Base-by-base conservation (phyloP, 2,888 invertebrate genomes). In the Panopea generosa region DNA sequence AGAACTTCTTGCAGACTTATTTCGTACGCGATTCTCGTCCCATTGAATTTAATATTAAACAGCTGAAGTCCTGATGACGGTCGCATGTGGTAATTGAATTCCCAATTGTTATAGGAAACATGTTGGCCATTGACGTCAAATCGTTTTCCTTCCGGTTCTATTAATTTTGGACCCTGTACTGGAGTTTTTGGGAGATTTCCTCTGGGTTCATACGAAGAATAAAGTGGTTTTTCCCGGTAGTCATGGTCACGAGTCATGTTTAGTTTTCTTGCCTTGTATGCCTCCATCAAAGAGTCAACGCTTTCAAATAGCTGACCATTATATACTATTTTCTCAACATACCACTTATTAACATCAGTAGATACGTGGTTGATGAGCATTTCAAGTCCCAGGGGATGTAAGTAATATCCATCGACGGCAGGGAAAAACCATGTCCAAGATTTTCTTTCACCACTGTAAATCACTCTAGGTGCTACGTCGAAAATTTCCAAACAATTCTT, bases 131-230 rank as follows among this genome's bases (percentile, higher is more conserved):
- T 65, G 1, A 90, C 82, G 1, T 63, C 69, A 74, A 83, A 90
- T n/a, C 90, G 83, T 22, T 84, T 81, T 16, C 90, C 90, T 16
- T 86, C 88, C 1, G 90, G 88, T 67, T 88, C 87, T 43, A 74
- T 70, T 6, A 84, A 57, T 2, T 79, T 70, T 2, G 90, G 90
- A 6, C 88, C 89, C 24, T 78, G 74, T 24, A 14, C 22, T 0
- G 70, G 70, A 18, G 16, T 52, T 11, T 60, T 22, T 1, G 67
- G 59, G 16, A 53, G 45, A 6, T 52, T 22, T 7, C 63, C 66
- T 43, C 55, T 66, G 7, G 65, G 38, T 47, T 70, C 65, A 38
- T 74, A 78, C 2, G 57, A 69, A 0, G 74, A 71, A 52, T 70
- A 78, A n/a, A 27, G n/a, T 1, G 55, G 50, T 0, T 38, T 18